Base-by-base conservation (phyloP, 2,113 vertebrate genomes). In the Neoarius graeffei region DNA sequence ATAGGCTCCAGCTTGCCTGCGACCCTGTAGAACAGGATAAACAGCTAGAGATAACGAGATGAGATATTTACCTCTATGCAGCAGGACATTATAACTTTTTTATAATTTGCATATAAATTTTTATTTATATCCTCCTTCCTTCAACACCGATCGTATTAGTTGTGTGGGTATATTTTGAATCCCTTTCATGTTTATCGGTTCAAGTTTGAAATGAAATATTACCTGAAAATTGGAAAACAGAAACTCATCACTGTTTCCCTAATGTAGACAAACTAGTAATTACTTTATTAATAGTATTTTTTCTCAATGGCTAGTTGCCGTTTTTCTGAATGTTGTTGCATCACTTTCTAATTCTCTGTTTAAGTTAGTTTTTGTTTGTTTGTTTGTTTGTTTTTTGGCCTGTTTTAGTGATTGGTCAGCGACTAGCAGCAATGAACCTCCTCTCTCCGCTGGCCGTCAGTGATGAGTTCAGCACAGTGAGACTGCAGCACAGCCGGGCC, bases 401-500 rank as follows among this genome's bases (percentile, higher is more conserved):
- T 80, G 13, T 77, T 89, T 74, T 54, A 99, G 98, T 98, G 57
- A 96, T 99, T 35, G 97, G 97, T 42, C 96, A 98, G 90, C 97
- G 95, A 67, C 96, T 99, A 88, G 97, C 96, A 48, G 94, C 95
- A 74, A 97, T 98, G 93, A 97, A 97, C 74, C 94, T 99, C 76
- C 95, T 99, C 71, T 99, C 97, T 1, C 96, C 98, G 15, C 95
- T 99, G 91, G 97, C 97, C 50, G 95, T 98, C 90, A 97, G 97
- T 23, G 98, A 98, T 85, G 98, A 99, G 92, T 99, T 99, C 90
- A 99, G 97, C 94, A 97, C 97, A 0, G 89, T 99, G 85, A 95
- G 98, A 85, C 94, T 99, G 2, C 98, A 99, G 89, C 98, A 99
- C 93, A 98, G 97, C 90, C 94, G 95, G 87, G 98, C 98, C 77